phyloP scores from a whole-genome alignment of 2,888 invertebrate species.

The Noctua comes region DNA sequence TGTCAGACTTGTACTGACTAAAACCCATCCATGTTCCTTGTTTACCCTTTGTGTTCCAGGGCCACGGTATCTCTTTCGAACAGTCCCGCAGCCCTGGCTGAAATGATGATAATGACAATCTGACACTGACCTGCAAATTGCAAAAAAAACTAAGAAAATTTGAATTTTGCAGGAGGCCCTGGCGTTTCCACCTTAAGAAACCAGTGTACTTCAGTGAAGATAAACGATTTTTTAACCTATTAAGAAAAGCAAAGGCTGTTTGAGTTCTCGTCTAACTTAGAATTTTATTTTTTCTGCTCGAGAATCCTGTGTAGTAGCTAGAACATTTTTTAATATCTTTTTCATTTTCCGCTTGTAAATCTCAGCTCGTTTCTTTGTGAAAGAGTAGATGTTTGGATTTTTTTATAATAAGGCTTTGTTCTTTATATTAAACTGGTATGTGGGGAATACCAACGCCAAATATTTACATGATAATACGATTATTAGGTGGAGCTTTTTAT shows the following conservation, averaged over 20 bases:
- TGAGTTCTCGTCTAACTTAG: constrained; percentile 45
- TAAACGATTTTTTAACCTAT: constrained; percentile 47
- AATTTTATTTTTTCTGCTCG: constrained; percentile 45
- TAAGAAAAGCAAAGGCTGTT: constrained; percentile 49
- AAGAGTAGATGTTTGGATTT: constrained; percentile 20
- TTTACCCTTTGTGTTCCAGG: no score
- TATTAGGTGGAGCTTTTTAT: not conserved
- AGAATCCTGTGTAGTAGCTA: constrained; percentile 43
- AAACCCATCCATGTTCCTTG: no score
- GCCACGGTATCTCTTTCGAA: no score
- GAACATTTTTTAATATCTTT: constrained; percentile 49
- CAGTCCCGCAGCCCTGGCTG: no score
- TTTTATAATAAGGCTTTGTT: constrained; percentile 23
- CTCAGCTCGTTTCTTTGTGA: constrained; percentile 40
- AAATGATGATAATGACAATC: no score
- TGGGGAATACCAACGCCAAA: not conserved
- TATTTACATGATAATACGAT: not conserved
- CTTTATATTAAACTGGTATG: not conserved
- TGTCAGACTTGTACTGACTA: no score
- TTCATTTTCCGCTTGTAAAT: constrained; percentile 56
- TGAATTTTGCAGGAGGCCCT: no score
- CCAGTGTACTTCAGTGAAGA: constrained; percentile 22
- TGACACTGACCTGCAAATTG: no score
- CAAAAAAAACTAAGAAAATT: no score
- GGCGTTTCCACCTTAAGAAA: constrained; percentile 12